These are phyloP conservation scores for Microtus oregoni DNA, from an alignment of 2,113 vertebrate genomes.

Conservation along the genomic window DNA sequence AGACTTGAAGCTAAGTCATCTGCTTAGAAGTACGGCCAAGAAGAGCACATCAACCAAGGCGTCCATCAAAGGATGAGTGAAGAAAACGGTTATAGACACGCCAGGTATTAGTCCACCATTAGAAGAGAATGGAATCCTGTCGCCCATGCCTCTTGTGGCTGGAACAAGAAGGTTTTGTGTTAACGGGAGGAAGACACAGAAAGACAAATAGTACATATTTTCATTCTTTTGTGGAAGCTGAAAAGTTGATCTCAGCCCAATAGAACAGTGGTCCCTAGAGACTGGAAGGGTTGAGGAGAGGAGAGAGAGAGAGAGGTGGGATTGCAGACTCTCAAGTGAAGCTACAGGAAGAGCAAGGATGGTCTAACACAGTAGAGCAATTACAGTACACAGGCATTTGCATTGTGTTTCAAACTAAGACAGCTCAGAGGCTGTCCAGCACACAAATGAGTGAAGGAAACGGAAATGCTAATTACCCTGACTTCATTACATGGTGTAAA, in stretches of 20 bases:
- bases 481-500: neutral
- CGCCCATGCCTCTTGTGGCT: neutral
- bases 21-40: neutral
- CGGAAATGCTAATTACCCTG: neutral
- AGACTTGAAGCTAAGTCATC: neutral
- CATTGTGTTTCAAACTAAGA: neutral
- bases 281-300: neutral
- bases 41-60: neutral
- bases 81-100: neutral
- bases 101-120: neutral
- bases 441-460: neutral
- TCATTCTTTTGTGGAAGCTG: neutral
- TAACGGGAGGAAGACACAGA: neutral
- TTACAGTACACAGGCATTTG: no score
- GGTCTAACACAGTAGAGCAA: neutral
- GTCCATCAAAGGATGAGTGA: neutral
- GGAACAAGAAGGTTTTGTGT: neutral
- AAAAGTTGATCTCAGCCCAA: neutral
- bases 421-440: neutral
- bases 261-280: neutral
- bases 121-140: neutral
- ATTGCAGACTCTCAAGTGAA: no score
- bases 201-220: neutral
- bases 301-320: neutral
- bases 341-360: no score